Base-by-base conservation (phyloP, 2,113 vertebrate species). In the Struthio camelus region DNA sequence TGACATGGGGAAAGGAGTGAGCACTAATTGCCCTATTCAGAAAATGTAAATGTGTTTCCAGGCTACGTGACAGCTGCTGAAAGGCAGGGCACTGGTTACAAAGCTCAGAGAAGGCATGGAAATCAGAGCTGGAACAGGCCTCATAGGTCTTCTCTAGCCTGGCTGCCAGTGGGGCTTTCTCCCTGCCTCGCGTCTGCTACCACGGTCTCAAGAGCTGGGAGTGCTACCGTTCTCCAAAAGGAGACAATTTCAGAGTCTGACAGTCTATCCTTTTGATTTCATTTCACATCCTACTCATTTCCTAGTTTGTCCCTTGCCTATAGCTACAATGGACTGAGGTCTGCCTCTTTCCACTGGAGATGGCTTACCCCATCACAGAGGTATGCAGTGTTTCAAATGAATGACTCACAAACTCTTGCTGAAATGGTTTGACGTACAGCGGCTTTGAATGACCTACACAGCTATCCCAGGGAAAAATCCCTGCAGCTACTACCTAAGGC, bases 1-100 rank as follows among this genome's bases (percentile, higher is more conserved):
- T 56, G 91, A 80, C 81, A 59, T 2, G 1, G 71, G 79, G 53
- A 87, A 59, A 94, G 89, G 69, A 94, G 85, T 3, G 40, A 79
- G 93, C 87, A 24, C 66, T 97, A 95, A 97, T 96, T 96, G 91
- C 91, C 78, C 80, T 93, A 92, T 95, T 97, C 94, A 96, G 93
- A 85, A 97, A 96, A 97, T 93, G 94, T 80, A 94, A 97, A 97
- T 97, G 71, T 53, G 14, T 23, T 94, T 61, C 66, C 62, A 44
- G 82, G n/a, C 75, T 81, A 15, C 1, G 10, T 71, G 89, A 85
- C 53, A 80, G 85, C 80, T 18, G 27, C 1, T 1, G 54, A 77
- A 82, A 72, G 51, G 38, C 42, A 44, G 44, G 34, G 14, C 2
- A 23, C 25, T 14, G 54, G 61, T 15, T 91, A 27, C n/a, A 44